Evolutionary conservation across 2,888 invertebrate genomes (phyloP), one percentile per base, ranked within the genome.

Genomic region (Caenorhabditis parvicauda): DNA sequence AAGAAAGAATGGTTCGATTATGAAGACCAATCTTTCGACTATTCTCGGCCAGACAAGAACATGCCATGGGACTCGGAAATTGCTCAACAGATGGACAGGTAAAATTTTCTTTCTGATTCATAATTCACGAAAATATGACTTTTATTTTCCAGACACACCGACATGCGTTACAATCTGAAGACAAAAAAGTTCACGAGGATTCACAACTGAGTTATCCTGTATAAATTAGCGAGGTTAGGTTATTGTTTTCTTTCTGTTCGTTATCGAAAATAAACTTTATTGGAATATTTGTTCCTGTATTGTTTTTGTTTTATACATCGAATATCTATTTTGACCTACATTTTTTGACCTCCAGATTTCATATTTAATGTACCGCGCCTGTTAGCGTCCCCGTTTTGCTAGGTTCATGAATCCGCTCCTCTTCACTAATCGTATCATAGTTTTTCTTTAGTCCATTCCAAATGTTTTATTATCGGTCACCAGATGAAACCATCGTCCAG

Each of bases 51-150:
- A 2, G 77, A 76, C 46, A 66, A 67, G 24, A 72, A 70, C 17
- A 75, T 75, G 74, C 79, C 79, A 17, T 79, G 79, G 79, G 76
- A 80, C 62, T 62, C 73, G 6, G 74, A 77, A 59, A 68, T 80
- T n/a, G 70, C 72, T 6, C 67, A 64, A 17, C 72, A 67, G 39
- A 79, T 79, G 79, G 79, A 79, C 53, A 67, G 74, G 45, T 73
- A 64, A 38, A 19, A n/a, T 46, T 49, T 47, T 12, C 22, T 12
- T 47, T 5, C 19, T 6, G 21, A 4, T 39, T 37, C 28, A 39
- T 17, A 43, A 9, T 19, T 2, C 39, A 12, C 1, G 14, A 42
- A 39, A 48, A 39, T 3, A 19, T 29, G 22, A 29, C 24, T 12
- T 6, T 17, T 22, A 21, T 25, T 17, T 58, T 61, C 12, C 51